Conservation (phyloP, 2,113 vertebrate species). For the Pheucticus melanocephalus region DNA sequence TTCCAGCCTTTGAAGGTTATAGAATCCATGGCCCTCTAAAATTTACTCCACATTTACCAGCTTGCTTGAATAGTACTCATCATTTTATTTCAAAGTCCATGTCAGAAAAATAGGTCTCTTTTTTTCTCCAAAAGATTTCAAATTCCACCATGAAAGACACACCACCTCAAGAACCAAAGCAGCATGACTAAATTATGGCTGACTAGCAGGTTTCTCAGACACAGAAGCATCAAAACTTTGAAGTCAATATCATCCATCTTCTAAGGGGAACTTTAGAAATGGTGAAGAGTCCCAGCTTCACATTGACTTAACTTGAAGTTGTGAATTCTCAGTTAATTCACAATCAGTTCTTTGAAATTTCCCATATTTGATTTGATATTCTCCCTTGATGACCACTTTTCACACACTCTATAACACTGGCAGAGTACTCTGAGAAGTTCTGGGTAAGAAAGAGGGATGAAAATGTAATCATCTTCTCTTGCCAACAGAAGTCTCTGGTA, state of each 20-base stretch:
- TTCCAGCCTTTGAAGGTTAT: not conserved
- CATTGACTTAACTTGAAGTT: not conserved
- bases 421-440: not conserved
- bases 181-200: not conserved
- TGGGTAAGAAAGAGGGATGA: not conserved
- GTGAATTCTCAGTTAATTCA: not conserved
- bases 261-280: not conserved
- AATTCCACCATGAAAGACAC: not conserved
- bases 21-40: not conserved
- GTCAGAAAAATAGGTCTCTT: not conserved
- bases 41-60: not conserved
- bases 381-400: not conserved
- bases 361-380: not conserved
- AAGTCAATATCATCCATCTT: not conserved
- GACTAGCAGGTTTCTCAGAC: not conserved
- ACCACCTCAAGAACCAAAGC: not conserved
- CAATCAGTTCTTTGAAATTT: not conserved
- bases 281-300: not conserved
- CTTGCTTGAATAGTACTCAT: not conserved
- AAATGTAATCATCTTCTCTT: not conserved
- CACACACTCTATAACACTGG: not conserved
- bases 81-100: not conserved
- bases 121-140: not conserved
- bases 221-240: not conserved
- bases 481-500: conserved; percentile 15